A percentile compares a stretch with the other conserved stretches of the same genome.
Conservation (phyloP, 2,888 invertebrate genomes). For the Synanthedon andrenaeformis region DNA sequence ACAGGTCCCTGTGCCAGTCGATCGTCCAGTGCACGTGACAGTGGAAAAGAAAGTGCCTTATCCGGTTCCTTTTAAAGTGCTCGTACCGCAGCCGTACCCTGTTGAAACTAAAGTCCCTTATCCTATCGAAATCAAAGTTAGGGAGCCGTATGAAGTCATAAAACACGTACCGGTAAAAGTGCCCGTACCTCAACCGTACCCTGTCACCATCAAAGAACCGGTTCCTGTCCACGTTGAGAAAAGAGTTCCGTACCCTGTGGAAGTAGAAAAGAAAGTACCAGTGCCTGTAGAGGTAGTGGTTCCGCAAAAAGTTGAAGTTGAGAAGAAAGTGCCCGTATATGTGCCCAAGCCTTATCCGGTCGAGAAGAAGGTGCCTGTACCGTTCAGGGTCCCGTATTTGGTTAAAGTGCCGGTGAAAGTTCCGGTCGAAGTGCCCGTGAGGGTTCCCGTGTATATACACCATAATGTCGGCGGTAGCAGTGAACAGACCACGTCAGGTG, state of each 20-base stretch:
- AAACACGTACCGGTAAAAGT: conserved; percentile 53
- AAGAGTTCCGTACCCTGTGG: conserved; percentile 52
- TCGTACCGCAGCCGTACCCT: conserved; percentile 59
- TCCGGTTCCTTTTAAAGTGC: conserved; percentile 51
- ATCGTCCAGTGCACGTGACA: conserved; percentile 44
- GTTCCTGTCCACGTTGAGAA: conserved; percentile 61
- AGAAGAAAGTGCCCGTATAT: conserved; percentile 41
- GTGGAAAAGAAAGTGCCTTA: conserved; percentile 58
- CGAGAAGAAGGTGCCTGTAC: conserved; percentile 47
- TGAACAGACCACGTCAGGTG: conserved; percentile 3
- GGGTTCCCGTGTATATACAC: conserved; percentile 44
- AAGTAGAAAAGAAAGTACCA: conserved; percentile 59
- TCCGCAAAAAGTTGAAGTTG: conserved; percentile 35
- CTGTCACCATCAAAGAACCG: conserved; percentile 65
- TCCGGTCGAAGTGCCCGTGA: conserved; percentile 38
- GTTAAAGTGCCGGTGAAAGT: conserved; percentile 34
- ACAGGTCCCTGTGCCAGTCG: conserved; percentile 37
- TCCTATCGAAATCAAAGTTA: conserved; percentile 57
- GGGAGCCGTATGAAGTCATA: conserved; percentile 51
- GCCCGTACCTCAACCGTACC: conserved; percentile 58
- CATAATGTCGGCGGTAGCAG: conserved; percentile 29
- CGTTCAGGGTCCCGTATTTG: conserved; percentile 37
- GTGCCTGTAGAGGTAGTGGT: conserved; percentile 23
- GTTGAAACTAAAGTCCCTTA: conserved; percentile 70
- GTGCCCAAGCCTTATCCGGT: conserved; percentile 35